Conservation (phyloP, 2,888 invertebrate species). For the Tanaodytes sp. region DNA sequence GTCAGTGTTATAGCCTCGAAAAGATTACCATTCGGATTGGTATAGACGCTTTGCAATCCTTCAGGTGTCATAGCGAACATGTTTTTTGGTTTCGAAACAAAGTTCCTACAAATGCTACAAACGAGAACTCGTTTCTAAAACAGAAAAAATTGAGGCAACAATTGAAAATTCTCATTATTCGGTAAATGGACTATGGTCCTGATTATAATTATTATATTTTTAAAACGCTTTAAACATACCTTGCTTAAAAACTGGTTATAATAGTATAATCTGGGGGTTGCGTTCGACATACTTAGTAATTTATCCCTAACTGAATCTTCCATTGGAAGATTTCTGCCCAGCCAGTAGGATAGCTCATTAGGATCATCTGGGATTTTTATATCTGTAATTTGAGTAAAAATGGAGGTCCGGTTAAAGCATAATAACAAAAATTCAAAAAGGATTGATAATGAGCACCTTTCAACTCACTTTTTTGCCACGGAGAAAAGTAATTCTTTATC, state of each 20-base stretch:
- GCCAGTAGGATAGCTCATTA: conserved; percentile 47
- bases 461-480: conserved; percentile 36
- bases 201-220: no score
- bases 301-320: conserved; percentile 29
- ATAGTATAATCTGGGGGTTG: conserved; percentile 43
- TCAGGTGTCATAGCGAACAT: conserved; percentile 53
- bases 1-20: conserved; percentile 50
- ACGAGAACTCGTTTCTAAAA: conserved; percentile 45
- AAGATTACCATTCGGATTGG: conserved; percentile 44
- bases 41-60: conserved; percentile 47
- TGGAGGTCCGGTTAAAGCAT: neutral
- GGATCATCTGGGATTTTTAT: conserved; percentile 47
- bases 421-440: neutral
- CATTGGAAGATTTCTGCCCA: conserved; percentile 49
- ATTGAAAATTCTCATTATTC: no score
- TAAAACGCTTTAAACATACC: conserved; percentile 24
- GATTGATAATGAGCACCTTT: no score
- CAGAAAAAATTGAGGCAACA: no score
- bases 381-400: conserved; percentile 19
- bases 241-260: conserved; percentile 49
- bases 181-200: no score
- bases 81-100: conserved; percentile 37
- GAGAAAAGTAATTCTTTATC: conserved; percentile 31
- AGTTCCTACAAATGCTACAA: conserved; percentile 28
- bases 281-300: conserved; percentile 42